A percentile compares a stretch with the other conserved stretches of the same genome.
Evolutionary conservation across 2,113 vertebrate species (phyloP).

Genomic region (Alethe castanea): DNA sequence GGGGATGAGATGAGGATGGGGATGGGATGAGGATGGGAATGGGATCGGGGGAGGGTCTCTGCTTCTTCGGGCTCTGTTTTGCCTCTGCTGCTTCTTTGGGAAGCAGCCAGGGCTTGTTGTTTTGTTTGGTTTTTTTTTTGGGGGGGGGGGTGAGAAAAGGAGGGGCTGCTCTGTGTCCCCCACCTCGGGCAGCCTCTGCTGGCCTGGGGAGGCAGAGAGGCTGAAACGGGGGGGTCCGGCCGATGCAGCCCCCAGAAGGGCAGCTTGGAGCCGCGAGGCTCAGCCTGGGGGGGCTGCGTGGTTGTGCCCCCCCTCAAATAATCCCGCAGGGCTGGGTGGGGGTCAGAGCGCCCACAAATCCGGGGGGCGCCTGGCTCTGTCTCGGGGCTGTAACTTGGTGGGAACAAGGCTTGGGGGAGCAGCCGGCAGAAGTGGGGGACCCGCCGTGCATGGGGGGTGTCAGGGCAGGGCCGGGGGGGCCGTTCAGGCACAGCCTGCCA

Average conservation of each 20-base stretch:
- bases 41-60: too few relatives aligned
- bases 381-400: background rate
- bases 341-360: background rate
- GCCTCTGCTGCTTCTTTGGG: too few relatives aligned
- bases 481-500: too few relatives aligned
- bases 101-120: too few relatives aligned
- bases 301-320: background rate
- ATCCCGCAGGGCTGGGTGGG: background rate
- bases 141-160: background rate
- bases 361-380: background rate
- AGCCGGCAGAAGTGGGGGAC: background rate
- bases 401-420: background rate
- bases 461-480: too few relatives aligned
- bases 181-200: too few relatives aligned
- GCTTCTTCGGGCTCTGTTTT: too few relatives aligned
- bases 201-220: background rate
- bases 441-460: background rate
- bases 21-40: too few relatives aligned
- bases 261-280: background rate
- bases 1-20: too few relatives aligned
- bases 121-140: too few relatives aligned
- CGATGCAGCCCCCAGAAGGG: background rate
- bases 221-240: background rate
- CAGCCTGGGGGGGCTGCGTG: background rate
- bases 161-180: background rate